Percentiles rank a stretch among this genome's conserved stretches.
Evolutionary conservation across 1,140 invertebrate species (phyloP).

Genomic region (Euwallacea fornicatus): DNA sequence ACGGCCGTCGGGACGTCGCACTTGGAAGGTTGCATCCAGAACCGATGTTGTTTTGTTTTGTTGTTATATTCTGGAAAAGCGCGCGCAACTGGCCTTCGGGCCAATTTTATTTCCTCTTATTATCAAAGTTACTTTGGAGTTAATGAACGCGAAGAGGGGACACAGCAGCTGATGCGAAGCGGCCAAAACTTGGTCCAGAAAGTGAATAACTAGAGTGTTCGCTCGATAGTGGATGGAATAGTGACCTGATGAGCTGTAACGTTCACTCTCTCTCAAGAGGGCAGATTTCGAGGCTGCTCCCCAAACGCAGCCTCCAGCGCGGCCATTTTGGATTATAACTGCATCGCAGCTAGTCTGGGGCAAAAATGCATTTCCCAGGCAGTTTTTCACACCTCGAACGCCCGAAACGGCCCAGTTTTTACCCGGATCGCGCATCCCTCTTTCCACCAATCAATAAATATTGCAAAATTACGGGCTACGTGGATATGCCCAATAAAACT

Average conservation of each 20-base stretch:
- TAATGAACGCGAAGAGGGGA: conserved; percentile 26
- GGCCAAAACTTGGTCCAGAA: conserved; percentile 15
- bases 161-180: conserved; percentile 24
- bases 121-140: conserved; percentile 35
- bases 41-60: conserved; percentile 15
- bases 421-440: conserved; percentile 28
- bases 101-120: conserved; percentile 33
- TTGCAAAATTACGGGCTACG: conserved; percentile 38
- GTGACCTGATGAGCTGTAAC: not conserved
- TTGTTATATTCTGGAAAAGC: conserved; percentile 26
- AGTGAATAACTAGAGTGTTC: conserved; percentile 2
- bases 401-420: conserved; percentile 28
- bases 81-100: conserved; percentile 31
- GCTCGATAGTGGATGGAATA: not conserved
- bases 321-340: not conserved
- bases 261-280: too few relatives aligned
- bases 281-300: too few relatives aligned
- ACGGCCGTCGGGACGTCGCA: conserved; percentile 38
- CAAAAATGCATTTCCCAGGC: conserved; percentile 35
- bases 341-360: conserved; percentile 10
- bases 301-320: too few relatives aligned
- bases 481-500: conserved; percentile 12
- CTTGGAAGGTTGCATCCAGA: conserved; percentile 33
- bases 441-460: conserved; percentile 35
- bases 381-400: conserved; percentile 29